Evolutionary conservation across 1,140 invertebrate species (phyloP).

Genomic region (Lasaia peninsularis): DNA sequence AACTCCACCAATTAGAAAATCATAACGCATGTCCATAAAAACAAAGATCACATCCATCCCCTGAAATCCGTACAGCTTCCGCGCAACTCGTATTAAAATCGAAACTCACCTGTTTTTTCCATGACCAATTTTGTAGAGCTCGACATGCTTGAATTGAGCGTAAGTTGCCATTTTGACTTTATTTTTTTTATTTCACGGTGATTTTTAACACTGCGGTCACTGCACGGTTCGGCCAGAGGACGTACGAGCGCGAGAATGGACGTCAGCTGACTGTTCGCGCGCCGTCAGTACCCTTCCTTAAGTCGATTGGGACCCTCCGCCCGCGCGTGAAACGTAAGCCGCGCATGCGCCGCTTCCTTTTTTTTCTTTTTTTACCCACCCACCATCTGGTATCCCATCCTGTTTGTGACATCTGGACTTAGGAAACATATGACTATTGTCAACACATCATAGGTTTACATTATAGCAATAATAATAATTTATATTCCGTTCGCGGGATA

Average conservation of each 20-base stretch:
- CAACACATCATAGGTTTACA: conserved; percentile 43
- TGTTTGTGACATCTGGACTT: conserved; percentile 48
- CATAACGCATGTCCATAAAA: conserved; percentile 12
- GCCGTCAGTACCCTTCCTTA: conserved; percentile 62
- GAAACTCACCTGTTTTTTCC: conserved; percentile 81
- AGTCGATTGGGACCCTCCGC: conserved; percentile 71
- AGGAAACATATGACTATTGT: conserved; percentile 45
- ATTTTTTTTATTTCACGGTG: conserved; percentile 39
- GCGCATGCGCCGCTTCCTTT: conserved; percentile 61
- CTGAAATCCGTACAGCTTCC: conserved; percentile 31
- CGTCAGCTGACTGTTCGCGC: conserved; percentile 73
- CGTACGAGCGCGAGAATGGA: conserved; percentile 40
- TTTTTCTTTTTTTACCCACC: conserved; percentile 28
- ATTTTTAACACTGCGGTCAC: conserved; percentile 54
- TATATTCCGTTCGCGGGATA: too few species aligned
- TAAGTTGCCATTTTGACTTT: conserved; percentile 80
- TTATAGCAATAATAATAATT: too few species aligned
- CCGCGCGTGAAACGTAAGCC: conserved; percentile 57
- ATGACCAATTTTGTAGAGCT: conserved; percentile 84
- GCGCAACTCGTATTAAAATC: conserved; percentile 29
- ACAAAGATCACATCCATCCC: conserved; percentile 19
- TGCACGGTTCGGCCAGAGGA: conserved; percentile 42
- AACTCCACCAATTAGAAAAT: not conserved
- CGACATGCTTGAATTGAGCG: conserved; percentile 83
- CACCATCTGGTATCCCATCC: conserved; percentile 36